Evolutionary conservation across 2,113 vertebrate species (phyloP).

Genomic region (Actenoides lindsayi): DNA sequence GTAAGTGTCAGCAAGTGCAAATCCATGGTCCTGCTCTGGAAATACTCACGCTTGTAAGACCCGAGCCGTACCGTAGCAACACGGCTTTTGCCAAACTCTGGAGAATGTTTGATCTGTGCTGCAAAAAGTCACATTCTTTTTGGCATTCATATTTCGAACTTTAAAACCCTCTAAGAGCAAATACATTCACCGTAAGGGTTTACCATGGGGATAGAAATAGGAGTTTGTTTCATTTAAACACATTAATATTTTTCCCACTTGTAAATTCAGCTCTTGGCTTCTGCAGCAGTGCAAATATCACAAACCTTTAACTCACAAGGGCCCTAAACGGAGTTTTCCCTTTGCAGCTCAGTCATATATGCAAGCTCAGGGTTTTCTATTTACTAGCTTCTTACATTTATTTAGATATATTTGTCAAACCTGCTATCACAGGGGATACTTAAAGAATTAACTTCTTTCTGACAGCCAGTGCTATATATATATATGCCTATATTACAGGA

Average conservation of each 20-base stretch:
- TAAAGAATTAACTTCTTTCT: not conserved
- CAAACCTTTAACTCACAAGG: slow-evolving; percentile 50
- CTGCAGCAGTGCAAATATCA: slow-evolving; percentile 54
- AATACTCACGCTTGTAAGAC: slow-evolving; percentile 13
- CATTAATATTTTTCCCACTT: slow-evolving; percentile 68
- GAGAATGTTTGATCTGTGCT: slow-evolving; percentile 55
- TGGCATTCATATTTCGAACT: slow-evolving; percentile 59
- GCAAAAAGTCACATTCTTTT: slow-evolving; percentile 64
- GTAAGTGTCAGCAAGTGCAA: slow-evolving; percentile 63
- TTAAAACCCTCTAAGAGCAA: slow-evolving; percentile 60
- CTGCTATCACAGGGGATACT: not conserved
- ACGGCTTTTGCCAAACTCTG: slow-evolving; percentile 36
- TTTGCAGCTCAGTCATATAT: not conserved
- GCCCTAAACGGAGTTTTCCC: not conserved
- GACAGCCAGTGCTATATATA: not conserved
- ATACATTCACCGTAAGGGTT: slow-evolving; percentile 33
- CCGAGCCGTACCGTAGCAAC: not conserved
- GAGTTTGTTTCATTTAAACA: slow-evolving; percentile 63
- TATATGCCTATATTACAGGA: not conserved
- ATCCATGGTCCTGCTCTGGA: slow-evolving; percentile 52
- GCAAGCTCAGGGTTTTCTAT: slow-evolving; percentile 3
- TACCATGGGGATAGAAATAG: slow-evolving; percentile 49
- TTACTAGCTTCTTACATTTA: not conserved
- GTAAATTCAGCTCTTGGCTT: slow-evolving; percentile 66
- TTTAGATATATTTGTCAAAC: slow-evolving; percentile 1